A percentile compares a stretch with the other conserved stretches of the same genome.
Conservation (phyloP, 2,888 invertebrate species). For the Eulithis prunata region DNA sequence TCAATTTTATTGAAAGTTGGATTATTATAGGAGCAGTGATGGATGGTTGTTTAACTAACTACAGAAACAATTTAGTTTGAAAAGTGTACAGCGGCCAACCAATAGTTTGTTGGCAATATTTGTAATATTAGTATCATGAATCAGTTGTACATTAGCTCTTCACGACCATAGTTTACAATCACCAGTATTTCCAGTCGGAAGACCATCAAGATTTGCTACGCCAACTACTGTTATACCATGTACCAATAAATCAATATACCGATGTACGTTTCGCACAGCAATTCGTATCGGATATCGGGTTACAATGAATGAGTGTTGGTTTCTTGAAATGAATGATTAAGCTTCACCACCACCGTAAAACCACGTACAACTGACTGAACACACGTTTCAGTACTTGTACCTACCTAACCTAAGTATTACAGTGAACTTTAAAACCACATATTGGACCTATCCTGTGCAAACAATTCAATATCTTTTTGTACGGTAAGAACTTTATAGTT, state of each 20-base stretch:
- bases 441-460: conserved; percentile 10
- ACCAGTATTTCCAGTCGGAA: conserved; percentile 1
- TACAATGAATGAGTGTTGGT: conserved; percentile 25
- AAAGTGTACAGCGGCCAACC: background rate
- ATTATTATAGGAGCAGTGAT: background rate
- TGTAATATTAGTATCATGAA: conserved; percentile 1
- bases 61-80: background rate
- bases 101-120: background rate
- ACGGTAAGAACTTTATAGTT: background rate
- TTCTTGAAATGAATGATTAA: conserved; percentile 43
- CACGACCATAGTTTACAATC: background rate
- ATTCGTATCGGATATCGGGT: conserved; percentile 38
- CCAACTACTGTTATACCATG: conserved; percentile 5
- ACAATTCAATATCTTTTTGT: background rate
- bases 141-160: background rate
- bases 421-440: background rate
- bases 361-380: conserved; percentile 6
- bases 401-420: background rate
- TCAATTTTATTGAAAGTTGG: background rate
- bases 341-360: conserved; percentile 46
- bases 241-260: conserved; percentile 31
- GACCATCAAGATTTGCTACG: conserved; percentile 2
- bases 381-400: conserved; percentile 7
- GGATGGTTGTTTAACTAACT: background rate
- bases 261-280: conserved; percentile 29